Conservation (phyloP, 2,113 vertebrate species). For the Merops nubicus region DNA sequence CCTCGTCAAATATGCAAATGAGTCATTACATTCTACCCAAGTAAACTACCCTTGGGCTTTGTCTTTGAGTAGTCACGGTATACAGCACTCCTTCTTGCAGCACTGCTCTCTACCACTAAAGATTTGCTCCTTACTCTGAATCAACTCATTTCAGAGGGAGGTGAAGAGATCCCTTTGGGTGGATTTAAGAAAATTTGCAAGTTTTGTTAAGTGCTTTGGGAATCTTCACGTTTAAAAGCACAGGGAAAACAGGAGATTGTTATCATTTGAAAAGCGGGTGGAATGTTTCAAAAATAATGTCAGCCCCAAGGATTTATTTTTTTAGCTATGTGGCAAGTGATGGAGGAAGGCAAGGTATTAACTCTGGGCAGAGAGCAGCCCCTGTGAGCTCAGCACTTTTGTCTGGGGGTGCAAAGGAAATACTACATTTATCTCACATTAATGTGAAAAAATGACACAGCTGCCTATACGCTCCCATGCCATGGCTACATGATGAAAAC, state of each 20-base stretch:
- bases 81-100: neutral
- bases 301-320: neutral
- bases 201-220: neutral
- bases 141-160: neutral
- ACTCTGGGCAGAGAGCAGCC: neutral
- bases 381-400: neutral
- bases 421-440: neutral
- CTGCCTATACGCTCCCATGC: neutral
- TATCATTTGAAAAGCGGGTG: neutral
- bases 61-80: neutral
- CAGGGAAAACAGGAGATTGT: neutral
- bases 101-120: neutral
- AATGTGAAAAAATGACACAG: neutral
- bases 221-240: neutral
- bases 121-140: neutral
- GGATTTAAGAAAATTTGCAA: neutral
- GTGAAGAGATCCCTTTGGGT: neutral
- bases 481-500: neutral
- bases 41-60: neutral
- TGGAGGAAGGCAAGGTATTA: neutral
- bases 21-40: neutral
- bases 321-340: neutral
- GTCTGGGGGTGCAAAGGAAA: neutral
- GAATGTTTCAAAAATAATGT: neutral
- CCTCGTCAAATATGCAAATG: neutral